Evolutionary conservation across 2,113 vertebrate genomes (phyloP).

Genomic region (Mugil cephalus): DNA sequence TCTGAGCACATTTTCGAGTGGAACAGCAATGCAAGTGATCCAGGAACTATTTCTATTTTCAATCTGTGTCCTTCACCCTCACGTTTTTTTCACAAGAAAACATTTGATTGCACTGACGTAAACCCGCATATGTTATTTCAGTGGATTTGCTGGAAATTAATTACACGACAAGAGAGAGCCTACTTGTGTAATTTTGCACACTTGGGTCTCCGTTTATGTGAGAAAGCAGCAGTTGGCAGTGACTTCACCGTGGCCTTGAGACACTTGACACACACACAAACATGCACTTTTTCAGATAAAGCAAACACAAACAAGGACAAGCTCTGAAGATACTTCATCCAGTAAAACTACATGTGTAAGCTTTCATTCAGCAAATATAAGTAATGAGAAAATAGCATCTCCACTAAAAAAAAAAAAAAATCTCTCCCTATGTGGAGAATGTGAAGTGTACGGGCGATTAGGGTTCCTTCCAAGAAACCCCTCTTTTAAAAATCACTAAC

Average conservation of each 20-base stretch:
- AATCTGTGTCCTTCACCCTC: background rate
- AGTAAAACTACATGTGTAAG: background rate
- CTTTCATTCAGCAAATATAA: slow-evolving; percentile 1
- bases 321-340: background rate
- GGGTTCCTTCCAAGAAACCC: slow-evolving; percentile 53
- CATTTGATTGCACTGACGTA: background rate
- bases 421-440: slow-evolving; percentile 28
- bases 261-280: slow-evolving; percentile 31
- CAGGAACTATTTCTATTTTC: background rate
- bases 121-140: background rate
- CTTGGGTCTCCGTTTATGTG: slow-evolving; percentile 17
- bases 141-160: background rate
- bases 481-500: slow-evolving; percentile 47
- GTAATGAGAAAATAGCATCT: slow-evolving; percentile 16
- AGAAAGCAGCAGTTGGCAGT: slow-evolving; percentile 60
- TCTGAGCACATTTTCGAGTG: slow-evolving; percentile 6
- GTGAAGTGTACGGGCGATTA: slow-evolving; percentile 64
- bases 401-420: slow-evolving; percentile 24
- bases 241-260: slow-evolving; percentile 53
- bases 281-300: slow-evolving; percentile 34
- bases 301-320: slow-evolving; percentile 17
- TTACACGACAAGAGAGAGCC: background rate
- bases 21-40: slow-evolving; percentile 19
- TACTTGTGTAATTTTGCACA: slow-evolving; percentile 15
- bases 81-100: slow-evolving; percentile 1